Conservation (phyloP, 2,888 invertebrate genomes). For the Chloroclysta siterata region DNA sequence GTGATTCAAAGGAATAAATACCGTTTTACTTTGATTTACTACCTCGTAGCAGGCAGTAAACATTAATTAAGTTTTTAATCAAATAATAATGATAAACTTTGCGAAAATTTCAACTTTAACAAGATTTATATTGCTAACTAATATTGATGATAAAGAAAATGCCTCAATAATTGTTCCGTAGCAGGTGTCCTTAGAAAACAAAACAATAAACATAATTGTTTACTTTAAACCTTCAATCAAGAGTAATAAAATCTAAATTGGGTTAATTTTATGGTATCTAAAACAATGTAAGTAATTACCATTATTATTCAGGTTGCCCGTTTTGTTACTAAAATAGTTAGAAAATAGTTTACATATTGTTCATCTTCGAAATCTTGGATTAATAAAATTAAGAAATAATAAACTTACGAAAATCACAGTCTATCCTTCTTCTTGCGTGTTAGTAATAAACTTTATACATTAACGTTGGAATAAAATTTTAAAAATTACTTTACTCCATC, state of each 20-base stretch:
- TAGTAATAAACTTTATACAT: no score
- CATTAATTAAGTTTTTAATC: neutral
- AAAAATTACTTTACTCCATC: no score
- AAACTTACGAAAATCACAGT: no score
- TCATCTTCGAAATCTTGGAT: no score
- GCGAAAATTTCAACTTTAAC: neutral
- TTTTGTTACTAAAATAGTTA: neutral
- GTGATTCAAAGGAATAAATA: no score
- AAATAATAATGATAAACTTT: neutral
- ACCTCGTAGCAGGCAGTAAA: neutral
- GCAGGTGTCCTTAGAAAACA: neutral
- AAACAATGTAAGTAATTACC: neutral
- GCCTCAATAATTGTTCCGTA: conserved; percentile 5
- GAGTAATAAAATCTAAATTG: neutral
- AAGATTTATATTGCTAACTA: conserved; percentile 4
- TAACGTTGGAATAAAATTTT: no score
- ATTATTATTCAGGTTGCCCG: neutral
- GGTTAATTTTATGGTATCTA: neutral
- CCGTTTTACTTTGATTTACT: no score
- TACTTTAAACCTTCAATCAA: neutral
- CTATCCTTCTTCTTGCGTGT: no score
- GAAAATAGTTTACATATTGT: neutral
- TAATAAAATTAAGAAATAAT: no score
- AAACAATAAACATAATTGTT: neutral
- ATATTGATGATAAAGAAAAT: conserved; percentile 10